phyloP scores from a whole-genome alignment of 2,888 invertebrate genomes.

The Drosophila pegasa region DNA sequence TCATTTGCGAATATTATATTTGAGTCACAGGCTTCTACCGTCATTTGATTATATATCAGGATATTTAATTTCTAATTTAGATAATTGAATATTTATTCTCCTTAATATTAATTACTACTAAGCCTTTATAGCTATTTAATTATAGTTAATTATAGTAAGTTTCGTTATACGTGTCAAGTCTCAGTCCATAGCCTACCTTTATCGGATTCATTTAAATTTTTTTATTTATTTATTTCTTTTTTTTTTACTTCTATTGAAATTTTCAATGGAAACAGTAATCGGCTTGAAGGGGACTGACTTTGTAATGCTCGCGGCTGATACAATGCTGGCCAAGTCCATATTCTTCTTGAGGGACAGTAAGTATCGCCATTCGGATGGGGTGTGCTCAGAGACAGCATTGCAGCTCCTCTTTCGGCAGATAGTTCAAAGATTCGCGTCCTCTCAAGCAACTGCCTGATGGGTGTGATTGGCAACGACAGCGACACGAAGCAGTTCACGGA shows the following conservation, averaged over 20 bases:
- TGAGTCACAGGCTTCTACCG: too few relatives aligned
- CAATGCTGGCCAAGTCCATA: conserved; percentile 90
- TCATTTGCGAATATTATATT: too few relatives aligned
- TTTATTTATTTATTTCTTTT: neutral
- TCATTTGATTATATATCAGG: too few relatives aligned
- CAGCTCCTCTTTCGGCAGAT: conserved; percentile 86
- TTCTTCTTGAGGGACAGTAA: conserved; percentile 90
- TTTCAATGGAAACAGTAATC: conserved; percentile 91
- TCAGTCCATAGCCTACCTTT: neutral
- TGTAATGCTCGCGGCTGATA: conserved; percentile 94
- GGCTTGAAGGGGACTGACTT: conserved; percentile 95
- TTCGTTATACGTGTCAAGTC: neutral
- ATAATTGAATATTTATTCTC: too few relatives aligned
- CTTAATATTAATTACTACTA: too few relatives aligned
- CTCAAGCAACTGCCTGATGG: conserved; percentile 94
- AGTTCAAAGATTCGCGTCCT: conserved; percentile 95
- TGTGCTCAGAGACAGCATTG: neutral
- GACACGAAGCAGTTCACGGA: conserved; percentile 98
- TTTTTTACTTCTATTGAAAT: neutral
- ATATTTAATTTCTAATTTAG: too few relatives aligned
- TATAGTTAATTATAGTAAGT: neutral
- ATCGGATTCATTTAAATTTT: neutral
- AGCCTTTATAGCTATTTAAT: too few relatives aligned
- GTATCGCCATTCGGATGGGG: neutral
- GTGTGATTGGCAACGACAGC: conserved; percentile 94